Evolutionary conservation across 2,888 invertebrate genomes (phyloP).

Genomic region (Salpingus planirostris): DNA sequence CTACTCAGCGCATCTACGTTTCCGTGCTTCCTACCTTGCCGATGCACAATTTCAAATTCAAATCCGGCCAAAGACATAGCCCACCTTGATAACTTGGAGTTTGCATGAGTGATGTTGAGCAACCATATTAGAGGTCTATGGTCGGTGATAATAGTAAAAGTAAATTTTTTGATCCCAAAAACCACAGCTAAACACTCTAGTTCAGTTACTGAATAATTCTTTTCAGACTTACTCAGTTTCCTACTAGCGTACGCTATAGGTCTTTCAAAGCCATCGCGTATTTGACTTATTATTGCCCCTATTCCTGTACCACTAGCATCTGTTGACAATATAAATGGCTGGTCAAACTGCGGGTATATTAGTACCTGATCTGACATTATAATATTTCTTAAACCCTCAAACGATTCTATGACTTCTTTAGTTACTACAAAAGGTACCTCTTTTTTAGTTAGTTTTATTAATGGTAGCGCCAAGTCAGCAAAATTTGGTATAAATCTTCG

Average conservation of each 20-base stretch:
- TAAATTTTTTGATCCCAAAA: not conserved
- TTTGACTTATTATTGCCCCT: not conserved
- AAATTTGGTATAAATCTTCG: constrained; percentile 1
- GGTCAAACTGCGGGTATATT: not conserved
- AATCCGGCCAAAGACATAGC: not conserved
- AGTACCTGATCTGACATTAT: not conserved
- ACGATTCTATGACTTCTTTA: not conserved
- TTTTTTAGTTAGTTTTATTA: not conserved
- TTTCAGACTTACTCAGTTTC: not conserved
- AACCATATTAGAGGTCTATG: constrained; percentile 1
- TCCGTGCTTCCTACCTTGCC: not conserved
- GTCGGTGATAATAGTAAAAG: not conserved
- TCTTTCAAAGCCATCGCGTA: not conserved
- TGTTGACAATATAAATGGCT: constrained; percentile 1
- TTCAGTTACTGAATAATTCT: not conserved
- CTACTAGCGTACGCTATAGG: constrained; percentile 1
- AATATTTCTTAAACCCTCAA: not conserved
- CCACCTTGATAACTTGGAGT: not conserved
- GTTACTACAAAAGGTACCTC: not conserved
- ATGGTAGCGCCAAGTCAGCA: not conserved
- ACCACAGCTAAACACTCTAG: not conserved
- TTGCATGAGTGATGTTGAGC: not conserved
- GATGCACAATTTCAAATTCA: not conserved
- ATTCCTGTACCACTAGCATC: not conserved
- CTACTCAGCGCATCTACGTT: not conserved